phyloP scores from a whole-genome alignment of 2,113 vertebrate species.

The Prionailurus viverrinus region DNA sequence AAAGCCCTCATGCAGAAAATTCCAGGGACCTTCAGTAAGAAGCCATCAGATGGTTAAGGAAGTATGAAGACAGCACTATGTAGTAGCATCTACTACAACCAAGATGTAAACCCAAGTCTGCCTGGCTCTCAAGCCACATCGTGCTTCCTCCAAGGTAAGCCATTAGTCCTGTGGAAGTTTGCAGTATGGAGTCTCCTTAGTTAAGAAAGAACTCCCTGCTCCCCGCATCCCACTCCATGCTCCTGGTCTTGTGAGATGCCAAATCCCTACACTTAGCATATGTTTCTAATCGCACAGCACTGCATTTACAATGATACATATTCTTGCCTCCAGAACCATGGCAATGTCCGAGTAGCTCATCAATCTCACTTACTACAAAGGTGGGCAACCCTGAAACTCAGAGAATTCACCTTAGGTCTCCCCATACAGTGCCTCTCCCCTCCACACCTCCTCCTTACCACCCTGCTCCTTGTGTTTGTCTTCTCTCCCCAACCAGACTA shows the following conservation, averaged over 20 bases:
- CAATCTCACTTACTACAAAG: background rate
- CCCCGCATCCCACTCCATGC: background rate
- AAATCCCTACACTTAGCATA: background rate
- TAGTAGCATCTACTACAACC: background rate
- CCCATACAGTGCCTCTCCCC: background rate
- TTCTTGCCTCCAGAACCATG: background rate
- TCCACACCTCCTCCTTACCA: background rate
- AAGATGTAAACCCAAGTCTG: background rate
- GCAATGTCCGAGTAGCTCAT: background rate
- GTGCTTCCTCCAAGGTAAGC: background rate
- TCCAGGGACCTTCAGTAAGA: background rate
- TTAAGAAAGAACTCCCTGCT: background rate
- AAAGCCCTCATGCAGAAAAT: background rate
- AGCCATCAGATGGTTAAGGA: background rate
- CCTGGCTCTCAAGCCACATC: background rate
- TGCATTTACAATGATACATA: background rate
- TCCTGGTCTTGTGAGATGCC: background rate
- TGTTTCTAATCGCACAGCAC: background rate
- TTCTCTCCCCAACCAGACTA: background rate
- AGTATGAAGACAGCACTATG: background rate
- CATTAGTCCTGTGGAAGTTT: background rate
- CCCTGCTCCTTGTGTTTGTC: background rate
- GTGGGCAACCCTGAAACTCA: background rate
- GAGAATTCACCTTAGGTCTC: background rate
- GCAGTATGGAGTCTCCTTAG: background rate